Evolutionary conservation across 2,888 invertebrate species (phyloP), one percentile per base, ranked within the genome.

Genomic region (Artemia sp.): DNA sequence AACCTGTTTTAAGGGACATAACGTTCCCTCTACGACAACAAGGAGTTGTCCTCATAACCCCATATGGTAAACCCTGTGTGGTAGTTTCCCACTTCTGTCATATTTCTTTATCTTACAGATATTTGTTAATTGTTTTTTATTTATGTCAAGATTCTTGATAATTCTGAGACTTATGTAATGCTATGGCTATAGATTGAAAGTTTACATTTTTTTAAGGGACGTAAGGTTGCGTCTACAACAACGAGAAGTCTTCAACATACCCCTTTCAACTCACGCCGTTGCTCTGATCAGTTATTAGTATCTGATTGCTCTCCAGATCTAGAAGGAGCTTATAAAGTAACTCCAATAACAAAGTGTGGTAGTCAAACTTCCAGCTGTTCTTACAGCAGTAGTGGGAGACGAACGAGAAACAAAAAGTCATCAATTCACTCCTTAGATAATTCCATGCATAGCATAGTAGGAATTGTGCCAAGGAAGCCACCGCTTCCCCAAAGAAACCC

Each of bases 401-500:
- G 11, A 24, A 38, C 6, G 6, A 38, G 38, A 38, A 38, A 6
- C 38, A 38, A 38, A 38, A 38, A 38, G 38, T 38, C 38, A 38
- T 24, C 64, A 9, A 19, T 19, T 24, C 24, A 58, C 11, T 58
- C 64, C 14, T 10, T 24, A 9, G 64, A 58, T 19, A 24, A 58
- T 24, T 19, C 64, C 9, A 58, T 58, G 64, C 64, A 58, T 8
- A 58, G 64, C 64, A 58, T 58, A 58, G 64, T 58, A 2, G 64
- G 64, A 10, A 58, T 58, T 58, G 64, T 58, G 64, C 64, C 64
- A 9, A 58, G 64, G 64, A 58, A 58, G 24, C 64, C 64, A 10
- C 14, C 64, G 24, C 64, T 58, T 19, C 64, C 64, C n/a, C n/a
- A 58, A 24, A 8, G 64, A 11, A 58, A 58, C 11, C 24, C 64